These are phyloP conservation scores for Manis javanica DNA, from an alignment of 2,797 vertebrate genomes.

Conservation along the genomic window DNA sequence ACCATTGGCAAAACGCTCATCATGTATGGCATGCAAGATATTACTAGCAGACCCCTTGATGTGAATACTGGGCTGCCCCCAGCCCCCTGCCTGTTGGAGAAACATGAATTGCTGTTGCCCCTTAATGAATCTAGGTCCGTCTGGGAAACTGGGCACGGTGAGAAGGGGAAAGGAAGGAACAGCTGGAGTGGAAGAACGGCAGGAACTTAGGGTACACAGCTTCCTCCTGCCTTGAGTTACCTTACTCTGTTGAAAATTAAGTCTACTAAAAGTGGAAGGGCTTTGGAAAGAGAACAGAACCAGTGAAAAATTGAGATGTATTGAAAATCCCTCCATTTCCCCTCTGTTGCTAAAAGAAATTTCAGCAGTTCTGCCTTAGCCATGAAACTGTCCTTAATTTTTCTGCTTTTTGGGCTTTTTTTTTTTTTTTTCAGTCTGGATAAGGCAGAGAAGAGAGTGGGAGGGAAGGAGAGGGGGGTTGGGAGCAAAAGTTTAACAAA, in stretches of 20 bases:
- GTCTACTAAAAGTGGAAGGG: conserved; percentile 32
- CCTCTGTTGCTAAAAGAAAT: conserved; percentile 68
- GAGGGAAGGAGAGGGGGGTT: conserved; percentile 74
- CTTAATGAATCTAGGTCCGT: not conserved
- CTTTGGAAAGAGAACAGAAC: conserved; percentile 8
- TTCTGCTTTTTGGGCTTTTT: conserved; percentile 75
- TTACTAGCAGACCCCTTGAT: not conserved
- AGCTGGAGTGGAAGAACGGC: not conserved
- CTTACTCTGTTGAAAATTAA: not conserved
- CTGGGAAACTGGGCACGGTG: not conserved
- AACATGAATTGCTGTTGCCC: not conserved
- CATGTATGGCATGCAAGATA: not conserved
- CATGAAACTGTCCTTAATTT: conserved; percentile 78
- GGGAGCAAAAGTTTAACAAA: conserved; percentile 88
- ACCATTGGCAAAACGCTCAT: not conserved
- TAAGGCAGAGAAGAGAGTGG: conserved; percentile 77
- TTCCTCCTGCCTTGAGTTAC: not conserved
- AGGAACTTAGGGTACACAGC: not conserved
- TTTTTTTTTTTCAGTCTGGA: conserved; percentile 79
- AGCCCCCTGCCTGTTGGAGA: not conserved
- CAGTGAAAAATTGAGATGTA: conserved; percentile 13
- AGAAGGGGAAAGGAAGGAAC: not conserved
- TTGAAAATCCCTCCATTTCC: conserved; percentile 51
- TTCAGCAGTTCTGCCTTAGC: conserved; percentile 68
- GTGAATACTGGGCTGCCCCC: not conserved